A percentile compares a stretch with the other conserved stretches of the same genome.
phyloP scores from a whole-genome alignment of 2,888 invertebrate genomes.

The Heliconius cydno region DNA sequence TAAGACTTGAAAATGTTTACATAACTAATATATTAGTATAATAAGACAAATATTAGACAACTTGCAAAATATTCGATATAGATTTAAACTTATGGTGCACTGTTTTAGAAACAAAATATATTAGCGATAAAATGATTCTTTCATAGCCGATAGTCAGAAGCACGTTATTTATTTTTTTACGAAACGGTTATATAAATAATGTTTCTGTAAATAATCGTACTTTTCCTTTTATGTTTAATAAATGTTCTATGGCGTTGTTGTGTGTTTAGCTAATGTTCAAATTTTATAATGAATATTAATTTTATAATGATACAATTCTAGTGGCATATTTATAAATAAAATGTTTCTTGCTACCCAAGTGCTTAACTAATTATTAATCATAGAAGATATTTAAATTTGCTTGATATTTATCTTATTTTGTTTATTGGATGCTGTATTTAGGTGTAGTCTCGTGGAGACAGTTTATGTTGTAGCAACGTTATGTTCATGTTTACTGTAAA shows the following conservation, averaged over 20 bases:
- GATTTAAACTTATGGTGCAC: constrained; percentile 78
- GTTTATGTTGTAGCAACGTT: constrained; percentile 44
- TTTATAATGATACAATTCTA: constrained; percentile 57
- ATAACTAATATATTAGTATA: constrained; percentile 58
- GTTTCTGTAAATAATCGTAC: constrained; percentile 74
- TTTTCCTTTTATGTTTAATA: constrained; percentile 62
- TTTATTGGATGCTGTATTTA: constrained; percentile 48
- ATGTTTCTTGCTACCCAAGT: constrained; percentile 73
- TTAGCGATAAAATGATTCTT: constrained; percentile 58
- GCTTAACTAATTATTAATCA: constrained; percentile 71
- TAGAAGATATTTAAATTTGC: constrained; percentile 81
- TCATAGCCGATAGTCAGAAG: constrained; percentile 55
- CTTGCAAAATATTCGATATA: constrained; percentile 66
- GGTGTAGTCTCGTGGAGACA: constrained; percentile 61
- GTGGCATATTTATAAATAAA: constrained; percentile 75
- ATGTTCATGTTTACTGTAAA: constrained; percentile 22
- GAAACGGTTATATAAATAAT: constrained; percentile 57
- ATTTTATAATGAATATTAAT: constrained; percentile 42
- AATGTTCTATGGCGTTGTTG: constrained; percentile 67
- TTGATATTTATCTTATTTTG: constrained; percentile 66
- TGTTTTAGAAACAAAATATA: constrained; percentile 70
- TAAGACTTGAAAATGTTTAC: constrained; percentile 58
- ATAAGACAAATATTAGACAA: constrained; percentile 61
- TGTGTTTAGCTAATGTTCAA: constrained; percentile 70
- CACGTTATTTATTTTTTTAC: constrained; percentile 64